Evolutionary conservation across 1,140 invertebrate species (phyloP).

Genomic region (Dufourea novaeangliae): DNA sequence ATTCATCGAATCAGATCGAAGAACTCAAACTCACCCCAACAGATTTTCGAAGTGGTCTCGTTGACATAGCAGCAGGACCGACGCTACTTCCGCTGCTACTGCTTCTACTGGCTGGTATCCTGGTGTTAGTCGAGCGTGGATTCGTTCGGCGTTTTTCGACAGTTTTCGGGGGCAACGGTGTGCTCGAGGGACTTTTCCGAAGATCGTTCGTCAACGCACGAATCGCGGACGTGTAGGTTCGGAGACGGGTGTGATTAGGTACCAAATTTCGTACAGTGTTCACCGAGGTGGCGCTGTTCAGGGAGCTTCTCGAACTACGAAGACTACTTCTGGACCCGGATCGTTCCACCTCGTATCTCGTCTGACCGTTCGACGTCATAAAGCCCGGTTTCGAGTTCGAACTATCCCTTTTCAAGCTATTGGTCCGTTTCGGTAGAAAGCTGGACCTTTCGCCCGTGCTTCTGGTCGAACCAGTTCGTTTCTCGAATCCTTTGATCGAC

Average conservation of each 20-base stretch:
- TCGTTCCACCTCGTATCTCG: constrained; percentile 82
- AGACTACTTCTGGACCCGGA: constrained; percentile 88
- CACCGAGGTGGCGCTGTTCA: constrained; percentile 91
- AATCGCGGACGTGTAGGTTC: constrained; percentile 78
- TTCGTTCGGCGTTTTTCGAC: constrained; percentile 75
- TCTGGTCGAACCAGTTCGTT: constrained; percentile 32
- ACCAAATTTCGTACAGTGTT: constrained; percentile 88
- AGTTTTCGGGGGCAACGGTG: constrained; percentile 64
- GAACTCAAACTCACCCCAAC: constrained; percentile 65
- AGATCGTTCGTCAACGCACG: constrained; percentile 77
- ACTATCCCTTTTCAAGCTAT: constrained; percentile 69
- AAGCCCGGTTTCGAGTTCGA: constrained; percentile 11
- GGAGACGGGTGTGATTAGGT: constrained; percentile 71
- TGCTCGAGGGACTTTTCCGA: constrained; percentile 64
- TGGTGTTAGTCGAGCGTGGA: constrained; percentile 68
- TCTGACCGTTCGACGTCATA: not conserved
- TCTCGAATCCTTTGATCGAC: constrained; percentile 26
- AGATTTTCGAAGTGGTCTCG: constrained; percentile 69
- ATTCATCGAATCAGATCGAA: no score
- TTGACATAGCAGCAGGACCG: constrained; percentile 79
- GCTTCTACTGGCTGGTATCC: constrained; percentile 86
- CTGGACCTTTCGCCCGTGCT: constrained; percentile 61
- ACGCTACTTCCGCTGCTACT: constrained; percentile 87
- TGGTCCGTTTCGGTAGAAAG: constrained; percentile 73
- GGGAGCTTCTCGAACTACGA: constrained; percentile 89